Conservation (phyloP, 2,113 vertebrate species). For the Thymallus thymallus region DNA sequence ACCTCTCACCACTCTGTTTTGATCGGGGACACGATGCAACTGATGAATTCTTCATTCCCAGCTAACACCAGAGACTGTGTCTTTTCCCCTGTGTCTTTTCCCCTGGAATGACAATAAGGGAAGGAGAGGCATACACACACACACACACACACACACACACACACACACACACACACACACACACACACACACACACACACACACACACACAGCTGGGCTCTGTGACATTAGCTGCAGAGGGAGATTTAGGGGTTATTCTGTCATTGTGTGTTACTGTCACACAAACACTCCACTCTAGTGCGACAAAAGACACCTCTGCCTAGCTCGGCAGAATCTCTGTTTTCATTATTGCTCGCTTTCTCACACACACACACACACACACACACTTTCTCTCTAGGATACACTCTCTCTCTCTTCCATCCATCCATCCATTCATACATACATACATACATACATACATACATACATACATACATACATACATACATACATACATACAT, state of each 20-base stretch:
- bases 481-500: too few species aligned
- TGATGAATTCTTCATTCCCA: neutral
- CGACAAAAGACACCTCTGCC: slow-evolving; percentile 9
- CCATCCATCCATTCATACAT: neutral
- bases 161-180: too few species aligned
- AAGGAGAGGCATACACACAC: too few species aligned
- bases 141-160: too few species aligned
- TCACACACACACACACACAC: neutral
- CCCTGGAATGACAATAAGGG: too few species aligned
- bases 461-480: too few species aligned
- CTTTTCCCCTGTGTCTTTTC: too few species aligned
- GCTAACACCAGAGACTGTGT: neutral
- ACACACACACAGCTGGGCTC: slow-evolving; percentile 2
- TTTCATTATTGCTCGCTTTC: neutral
- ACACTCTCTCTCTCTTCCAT: neutral
- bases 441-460: neutral
- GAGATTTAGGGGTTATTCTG: neutral
- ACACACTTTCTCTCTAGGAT: too few species aligned
- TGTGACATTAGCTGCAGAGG: neutral
- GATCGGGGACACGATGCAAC: slow-evolving; percentile 5
- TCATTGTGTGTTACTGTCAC: neutral
- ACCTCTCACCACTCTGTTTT: slow-evolving; percentile 4
- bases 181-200: too few species aligned
- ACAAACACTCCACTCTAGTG: neutral
- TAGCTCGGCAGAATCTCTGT: slow-evolving; percentile 19